Evolutionary conservation across 2,888 invertebrate genomes (phyloP).

Genomic region (Pocota personata): DNA sequence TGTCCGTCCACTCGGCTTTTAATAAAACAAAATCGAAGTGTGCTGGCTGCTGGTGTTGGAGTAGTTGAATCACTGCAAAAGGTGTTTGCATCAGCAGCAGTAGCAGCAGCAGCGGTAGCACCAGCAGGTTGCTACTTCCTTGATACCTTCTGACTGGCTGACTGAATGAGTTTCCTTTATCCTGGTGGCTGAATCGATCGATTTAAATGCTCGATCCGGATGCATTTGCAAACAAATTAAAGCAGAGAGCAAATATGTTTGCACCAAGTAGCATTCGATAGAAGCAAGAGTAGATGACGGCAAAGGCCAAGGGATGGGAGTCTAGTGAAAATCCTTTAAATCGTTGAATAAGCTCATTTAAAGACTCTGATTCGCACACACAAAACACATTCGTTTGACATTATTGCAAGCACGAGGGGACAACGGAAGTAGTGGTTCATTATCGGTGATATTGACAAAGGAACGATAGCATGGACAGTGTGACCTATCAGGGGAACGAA

Average conservation of each 20-base stretch:
- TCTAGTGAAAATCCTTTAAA: slow-evolving; percentile 58
- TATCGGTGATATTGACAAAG: slow-evolving; percentile 44
- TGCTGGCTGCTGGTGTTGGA: neutral
- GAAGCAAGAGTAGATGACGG: neutral
- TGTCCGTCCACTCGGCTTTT: slow-evolving; percentile 51
- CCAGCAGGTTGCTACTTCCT: slow-evolving; percentile 25
- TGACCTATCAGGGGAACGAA: neutral
- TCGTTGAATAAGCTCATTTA: slow-evolving; percentile 65
- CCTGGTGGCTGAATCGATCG: slow-evolving; percentile 63
- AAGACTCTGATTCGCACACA: slow-evolving; percentile 59
- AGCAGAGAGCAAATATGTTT: slow-evolving; percentile 71
- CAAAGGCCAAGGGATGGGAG: neutral
- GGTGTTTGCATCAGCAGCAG: slow-evolving; percentile 42
- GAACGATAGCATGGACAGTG: neutral
- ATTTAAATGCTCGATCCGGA: slow-evolving; percentile 73
- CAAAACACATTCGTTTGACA: slow-evolving; percentile 57
- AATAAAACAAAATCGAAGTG: slow-evolving; percentile 65
- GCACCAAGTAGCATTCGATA: slow-evolving; percentile 40
- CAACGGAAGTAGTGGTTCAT: slow-evolving; percentile 40
- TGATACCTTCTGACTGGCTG: slow-evolving; percentile 61
- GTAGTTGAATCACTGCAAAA: slow-evolving; percentile 48
- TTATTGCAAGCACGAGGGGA: slow-evolving; percentile 42
- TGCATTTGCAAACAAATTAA: slow-evolving; percentile 74
- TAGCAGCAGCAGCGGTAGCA: neutral
- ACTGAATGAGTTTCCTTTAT: slow-evolving; percentile 65